Conservation (phyloP, 2,113 vertebrate genomes). For the Cyanoderma ruficeps region DNA sequence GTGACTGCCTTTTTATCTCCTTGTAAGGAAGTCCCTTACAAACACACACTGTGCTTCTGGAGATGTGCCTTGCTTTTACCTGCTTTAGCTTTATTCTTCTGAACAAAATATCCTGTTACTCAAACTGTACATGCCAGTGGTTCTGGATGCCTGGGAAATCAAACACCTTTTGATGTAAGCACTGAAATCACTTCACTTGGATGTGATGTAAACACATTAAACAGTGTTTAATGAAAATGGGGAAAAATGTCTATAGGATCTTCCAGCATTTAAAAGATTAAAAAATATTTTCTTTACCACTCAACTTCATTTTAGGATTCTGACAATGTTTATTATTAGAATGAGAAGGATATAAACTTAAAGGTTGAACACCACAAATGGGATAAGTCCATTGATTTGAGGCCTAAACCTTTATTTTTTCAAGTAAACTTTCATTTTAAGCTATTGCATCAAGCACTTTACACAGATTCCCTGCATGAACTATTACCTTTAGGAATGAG, state of each 20-base stretch:
- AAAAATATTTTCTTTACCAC: background rate
- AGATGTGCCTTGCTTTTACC: background rate
- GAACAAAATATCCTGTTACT: background rate
- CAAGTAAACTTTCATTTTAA: background rate
- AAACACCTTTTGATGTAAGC: background rate
- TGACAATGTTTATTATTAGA: background rate
- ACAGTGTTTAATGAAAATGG: background rate
- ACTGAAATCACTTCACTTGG: background rate
- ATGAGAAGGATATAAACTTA: background rate
- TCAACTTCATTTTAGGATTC: background rate
- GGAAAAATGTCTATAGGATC: background rate
- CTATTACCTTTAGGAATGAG: background rate
- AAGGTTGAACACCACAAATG: background rate
- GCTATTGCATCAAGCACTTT: background rate
- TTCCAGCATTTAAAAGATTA: background rate
- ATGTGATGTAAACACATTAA: background rate
- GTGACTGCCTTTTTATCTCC: background rate
- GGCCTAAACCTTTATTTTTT: background rate
- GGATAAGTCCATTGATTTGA: background rate
- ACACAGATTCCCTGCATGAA: background rate
- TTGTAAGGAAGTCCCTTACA: background rate
- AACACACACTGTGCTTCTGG: background rate
- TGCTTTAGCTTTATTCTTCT: background rate
- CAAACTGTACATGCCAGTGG: background rate
- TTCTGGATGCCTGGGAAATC: background rate